A percentile compares a stretch with the other conserved stretches of the same genome.
Evolutionary conservation across 2,113 vertebrate genomes (phyloP).

Genomic region (Silurus glanis): DNA sequence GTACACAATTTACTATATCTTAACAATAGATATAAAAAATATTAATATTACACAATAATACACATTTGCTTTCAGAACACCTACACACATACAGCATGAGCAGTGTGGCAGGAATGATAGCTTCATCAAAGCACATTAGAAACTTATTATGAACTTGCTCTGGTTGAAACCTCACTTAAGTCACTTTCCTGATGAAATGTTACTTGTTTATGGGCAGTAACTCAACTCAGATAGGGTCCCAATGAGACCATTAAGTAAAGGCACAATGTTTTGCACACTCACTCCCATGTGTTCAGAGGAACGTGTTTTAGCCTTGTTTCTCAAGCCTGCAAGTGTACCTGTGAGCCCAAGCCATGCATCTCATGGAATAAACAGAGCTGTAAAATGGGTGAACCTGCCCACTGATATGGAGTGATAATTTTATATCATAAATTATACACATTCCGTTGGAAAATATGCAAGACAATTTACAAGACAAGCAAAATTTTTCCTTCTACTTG

Average conservation of each 20-base stretch:
- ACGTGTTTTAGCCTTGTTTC: constrained; percentile 21
- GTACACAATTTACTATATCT: no score
- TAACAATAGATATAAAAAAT: no score
- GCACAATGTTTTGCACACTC: constrained; percentile 27
- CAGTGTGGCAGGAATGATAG: constrained; percentile 1
- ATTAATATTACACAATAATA: neutral
- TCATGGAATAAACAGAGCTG: neutral
- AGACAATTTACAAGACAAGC: constrained; percentile 21
- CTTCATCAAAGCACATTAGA: constrained; percentile 22
- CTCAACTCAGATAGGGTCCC: constrained; percentile 43
- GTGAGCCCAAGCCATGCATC: neutral
- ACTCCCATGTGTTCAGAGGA: constrained; percentile 37
- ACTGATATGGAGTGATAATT: constrained; percentile 1
- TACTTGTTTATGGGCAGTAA: constrained; percentile 49
- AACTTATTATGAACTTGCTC: constrained; percentile 40
- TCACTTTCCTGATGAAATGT: constrained; percentile 51
- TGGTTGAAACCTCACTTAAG: constrained; percentile 26
- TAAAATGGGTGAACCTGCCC: constrained; percentile 19
- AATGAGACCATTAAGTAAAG: constrained; percentile 40
- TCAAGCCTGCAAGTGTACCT: neutral
- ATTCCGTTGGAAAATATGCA: constrained; percentile 1
- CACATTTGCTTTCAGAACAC: neutral
- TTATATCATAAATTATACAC: constrained; percentile 33
- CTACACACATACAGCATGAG: neutral
- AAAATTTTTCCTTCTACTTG: neutral